Evolutionary conservation across 1,140 invertebrate genomes (phyloP).

Genomic region (Leptinotarsa lineolata): DNA sequence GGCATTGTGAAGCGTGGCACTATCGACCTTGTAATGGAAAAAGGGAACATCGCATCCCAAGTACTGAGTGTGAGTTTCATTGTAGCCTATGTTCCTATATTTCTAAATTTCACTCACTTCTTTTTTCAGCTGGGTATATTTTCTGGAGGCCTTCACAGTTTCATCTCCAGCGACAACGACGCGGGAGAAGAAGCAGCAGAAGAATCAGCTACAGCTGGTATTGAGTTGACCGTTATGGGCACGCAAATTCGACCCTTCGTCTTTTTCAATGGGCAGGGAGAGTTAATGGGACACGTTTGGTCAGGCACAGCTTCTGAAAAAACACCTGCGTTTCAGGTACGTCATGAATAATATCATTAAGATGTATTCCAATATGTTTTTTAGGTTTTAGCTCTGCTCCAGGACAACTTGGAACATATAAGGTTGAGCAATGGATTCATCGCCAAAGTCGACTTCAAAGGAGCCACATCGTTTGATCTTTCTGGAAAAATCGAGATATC

Average conservation of each 20-base stretch:
- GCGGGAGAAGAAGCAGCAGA: constrained; percentile 58
- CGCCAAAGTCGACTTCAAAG: constrained; percentile 70
- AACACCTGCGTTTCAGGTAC: constrained; percentile 79
- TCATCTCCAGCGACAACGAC: constrained; percentile 64
- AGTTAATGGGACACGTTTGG: constrained; percentile 90
- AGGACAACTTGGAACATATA: constrained; percentile 74
- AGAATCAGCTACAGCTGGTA: constrained; percentile 76
- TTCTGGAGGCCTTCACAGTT: constrained; percentile 73
- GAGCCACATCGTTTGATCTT: constrained; percentile 80
- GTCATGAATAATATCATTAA: not conserved
- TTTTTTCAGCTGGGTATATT: constrained; percentile 70
- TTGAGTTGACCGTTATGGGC: constrained; percentile 80
- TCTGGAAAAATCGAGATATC: constrained; percentile 84
- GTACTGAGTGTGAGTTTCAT: constrained; percentile 58
- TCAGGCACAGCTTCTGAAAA: constrained; percentile 79
- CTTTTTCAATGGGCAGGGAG: constrained; percentile 83
- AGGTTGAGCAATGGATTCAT: constrained; percentile 76
- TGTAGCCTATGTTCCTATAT: no score
- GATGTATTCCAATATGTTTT: not conserved
- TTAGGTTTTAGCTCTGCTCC: constrained; percentile 71
- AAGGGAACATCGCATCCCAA: constrained; percentile 58
- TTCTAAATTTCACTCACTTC: no score
- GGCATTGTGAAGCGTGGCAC: constrained; percentile 76
- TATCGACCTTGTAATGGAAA: constrained; percentile 72
- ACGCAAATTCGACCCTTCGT: constrained; percentile 80